These are phyloP conservation scores for Melitaea cinxia DNA, from an alignment of 1,140 invertebrate species.

Conservation along the genomic window DNA sequence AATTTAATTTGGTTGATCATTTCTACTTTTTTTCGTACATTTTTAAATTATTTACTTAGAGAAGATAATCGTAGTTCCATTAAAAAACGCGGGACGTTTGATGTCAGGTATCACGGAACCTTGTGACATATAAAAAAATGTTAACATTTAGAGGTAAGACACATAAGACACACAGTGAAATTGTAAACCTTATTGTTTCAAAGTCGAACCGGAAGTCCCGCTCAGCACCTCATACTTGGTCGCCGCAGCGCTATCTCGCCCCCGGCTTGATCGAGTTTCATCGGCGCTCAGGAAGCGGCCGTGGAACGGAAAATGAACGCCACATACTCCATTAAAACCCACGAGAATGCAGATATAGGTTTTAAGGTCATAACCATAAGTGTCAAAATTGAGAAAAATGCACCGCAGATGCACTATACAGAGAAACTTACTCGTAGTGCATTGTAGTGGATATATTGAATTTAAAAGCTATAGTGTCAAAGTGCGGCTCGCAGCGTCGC, in stretches of 20 bases:
- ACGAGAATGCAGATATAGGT: slow-evolving; percentile 8
- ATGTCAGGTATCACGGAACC: no score
- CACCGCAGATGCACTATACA: neutral
- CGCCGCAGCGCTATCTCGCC: slow-evolving; percentile 9
- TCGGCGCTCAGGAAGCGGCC: slow-evolving; percentile 22
- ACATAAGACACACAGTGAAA: no score
- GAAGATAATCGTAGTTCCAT: no score
- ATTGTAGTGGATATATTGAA: slow-evolving; percentile 7
- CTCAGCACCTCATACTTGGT: neutral
- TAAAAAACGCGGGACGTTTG: no score
- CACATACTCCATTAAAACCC: slow-evolving; percentile 18
- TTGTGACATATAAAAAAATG: no score
- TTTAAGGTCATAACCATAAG: slow-evolving; percentile 20
- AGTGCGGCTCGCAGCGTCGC: neutral
- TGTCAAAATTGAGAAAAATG: slow-evolving; percentile 18
- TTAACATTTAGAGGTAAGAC: no score
- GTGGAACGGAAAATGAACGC: slow-evolving; percentile 24
- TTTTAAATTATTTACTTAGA: no score
- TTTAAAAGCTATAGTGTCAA: slow-evolving; percentile 18
- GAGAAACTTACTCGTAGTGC: slow-evolving; percentile 9
- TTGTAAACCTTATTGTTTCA: no score
- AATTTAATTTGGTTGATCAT: no score
- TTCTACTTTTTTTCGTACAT: no score
- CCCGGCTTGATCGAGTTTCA: slow-evolving; percentile 22
- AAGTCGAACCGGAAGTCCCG: neutral